Conservation (phyloP, 2,797 vertebrate genomes). For the Melanogrammus aeglefinus region DNA sequence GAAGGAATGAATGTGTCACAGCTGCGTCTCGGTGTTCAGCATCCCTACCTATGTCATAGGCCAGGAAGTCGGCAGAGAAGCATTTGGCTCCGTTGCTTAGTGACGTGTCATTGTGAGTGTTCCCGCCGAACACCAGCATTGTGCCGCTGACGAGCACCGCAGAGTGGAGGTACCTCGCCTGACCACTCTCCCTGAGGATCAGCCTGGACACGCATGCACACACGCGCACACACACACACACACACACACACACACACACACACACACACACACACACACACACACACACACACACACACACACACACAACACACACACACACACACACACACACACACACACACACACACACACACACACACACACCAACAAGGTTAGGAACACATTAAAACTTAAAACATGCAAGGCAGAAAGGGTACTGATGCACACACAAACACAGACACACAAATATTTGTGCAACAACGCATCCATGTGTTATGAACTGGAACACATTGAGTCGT, state of each 20-base stretch:
- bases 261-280: slow-evolving; percentile 5
- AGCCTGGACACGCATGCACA: slow-evolving; percentile 80
- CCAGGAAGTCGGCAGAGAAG: slow-evolving; percentile 90
- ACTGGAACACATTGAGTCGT: not conserved
- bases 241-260: slow-evolving; percentile 51
- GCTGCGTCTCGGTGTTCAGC: not conserved
- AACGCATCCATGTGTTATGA: not conserved
- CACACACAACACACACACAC: slow-evolving; percentile 28
- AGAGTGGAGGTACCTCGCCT: slow-evolving; percentile 89
- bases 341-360: slow-evolving; percentile 2
- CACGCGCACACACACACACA: slow-evolving; percentile 78
- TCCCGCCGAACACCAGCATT: slow-evolving; percentile 91
- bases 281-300: slow-evolving; percentile 3
- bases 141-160: slow-evolving; percentile 87
- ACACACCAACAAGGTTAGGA: slow-evolving; percentile 23
- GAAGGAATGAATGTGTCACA: not conserved
- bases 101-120: slow-evolving; percentile 95
- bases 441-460: not conserved
- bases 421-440: not conserved
- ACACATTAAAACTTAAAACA: not conserved
- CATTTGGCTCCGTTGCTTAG: slow-evolving; percentile 94
- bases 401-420: not conserved
- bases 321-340: slow-evolving; percentile 1
- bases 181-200: slow-evolving; percentile 87
- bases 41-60: slow-evolving; percentile 87